Evolutionary conservation across 2,888 invertebrate genomes (phyloP).

Genomic region (Chromoteleia sp.): DNA sequence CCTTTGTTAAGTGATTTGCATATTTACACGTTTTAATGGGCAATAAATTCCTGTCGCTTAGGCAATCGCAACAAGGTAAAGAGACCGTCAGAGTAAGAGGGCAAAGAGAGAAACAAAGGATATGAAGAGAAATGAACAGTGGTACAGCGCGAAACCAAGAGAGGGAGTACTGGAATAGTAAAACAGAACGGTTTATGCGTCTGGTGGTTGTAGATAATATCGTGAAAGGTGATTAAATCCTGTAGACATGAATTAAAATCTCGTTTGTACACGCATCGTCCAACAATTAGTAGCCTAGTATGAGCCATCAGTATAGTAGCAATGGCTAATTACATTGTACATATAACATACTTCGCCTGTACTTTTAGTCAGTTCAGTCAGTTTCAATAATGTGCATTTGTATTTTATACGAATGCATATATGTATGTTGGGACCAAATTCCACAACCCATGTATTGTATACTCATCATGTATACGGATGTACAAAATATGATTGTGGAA

Average conservation of each 20-base stretch:
- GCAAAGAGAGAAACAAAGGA: conserved; percentile 74
- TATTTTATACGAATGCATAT: no score
- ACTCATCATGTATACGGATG: no score
- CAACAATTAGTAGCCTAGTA: conserved; percentile 57
- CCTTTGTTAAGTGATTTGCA: conserved; percentile 82
- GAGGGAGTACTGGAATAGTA: conserved; percentile 74
- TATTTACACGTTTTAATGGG: conserved; percentile 81
- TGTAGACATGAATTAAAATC: conserved; percentile 74
- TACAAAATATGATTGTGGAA: no score
- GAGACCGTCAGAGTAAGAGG: conserved; percentile 73
- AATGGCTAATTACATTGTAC: conserved; percentile 54
- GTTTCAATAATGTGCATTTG: no score
- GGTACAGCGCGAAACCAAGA: conserved; percentile 65
- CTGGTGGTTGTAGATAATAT: conserved; percentile 76
- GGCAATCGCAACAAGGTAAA: conserved; percentile 79
- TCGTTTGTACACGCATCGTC: conserved; percentile 68
- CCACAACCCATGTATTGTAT: no score
- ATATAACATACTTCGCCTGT: conserved; percentile 3
- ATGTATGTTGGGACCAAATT: no score
- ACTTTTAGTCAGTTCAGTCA: no score
- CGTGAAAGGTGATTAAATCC: conserved; percentile 74
- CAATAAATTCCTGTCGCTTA: conserved; percentile 82
- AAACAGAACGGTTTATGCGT: conserved; percentile 78
- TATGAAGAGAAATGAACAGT: conserved; percentile 71
- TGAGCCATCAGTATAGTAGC: conserved; percentile 50